Base-by-base conservation (phyloP, 2,888 invertebrate genomes). In the Linnaemya tessellans region DNA sequence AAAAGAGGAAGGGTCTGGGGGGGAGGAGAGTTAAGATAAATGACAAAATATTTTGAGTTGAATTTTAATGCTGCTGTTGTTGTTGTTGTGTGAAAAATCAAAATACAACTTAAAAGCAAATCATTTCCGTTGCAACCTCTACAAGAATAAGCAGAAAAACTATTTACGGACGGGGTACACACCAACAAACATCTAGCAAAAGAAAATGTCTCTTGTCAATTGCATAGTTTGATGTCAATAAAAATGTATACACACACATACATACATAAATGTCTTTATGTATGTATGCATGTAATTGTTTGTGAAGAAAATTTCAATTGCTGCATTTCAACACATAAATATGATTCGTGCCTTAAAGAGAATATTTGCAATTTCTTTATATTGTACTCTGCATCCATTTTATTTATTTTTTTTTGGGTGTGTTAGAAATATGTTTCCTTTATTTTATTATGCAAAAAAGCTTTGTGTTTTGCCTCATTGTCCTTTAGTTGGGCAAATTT, bases 391-490 rank as follows among this genome's bases (percentile, higher is more conserved):
- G 30, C 30, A n/a, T 25, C 1, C 0, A 46, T 30, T 43, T 25
- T 46, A n/a, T 64, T 30, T 2, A 5, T 3, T 30, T 30, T 30
- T 30, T 30, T 30, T 30, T 46, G 56, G 41, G n/a, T n/a, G 38
- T 60, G 46, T 18, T 41, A 65, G 51, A 70, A 86, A 86, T 82
- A 80, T 83, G 56, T 86, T 83, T 75, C 62, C 67, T 86, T 78
- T 68, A 77, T 80, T 80, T 80, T 80, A 74, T 83, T 86, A 86
- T 86, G 83, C 86, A 86, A 80, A 83, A n/a, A 68, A 77, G 75
- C 62, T 77, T 74, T 65, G 20, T 58, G 30, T 73, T 62, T 18
- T 62, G 68, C 58, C 8, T 58, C 62, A 79, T 58, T 73, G 78
- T 84, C 49, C 68, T 68, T 68, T 74, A 18, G 41, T 58, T 64